Percentiles rank a stretch among this genome's conserved stretches.
phyloP scores from a whole-genome alignment of 2,113 vertebrate genomes.

The Cichladusa arquata region DNA sequence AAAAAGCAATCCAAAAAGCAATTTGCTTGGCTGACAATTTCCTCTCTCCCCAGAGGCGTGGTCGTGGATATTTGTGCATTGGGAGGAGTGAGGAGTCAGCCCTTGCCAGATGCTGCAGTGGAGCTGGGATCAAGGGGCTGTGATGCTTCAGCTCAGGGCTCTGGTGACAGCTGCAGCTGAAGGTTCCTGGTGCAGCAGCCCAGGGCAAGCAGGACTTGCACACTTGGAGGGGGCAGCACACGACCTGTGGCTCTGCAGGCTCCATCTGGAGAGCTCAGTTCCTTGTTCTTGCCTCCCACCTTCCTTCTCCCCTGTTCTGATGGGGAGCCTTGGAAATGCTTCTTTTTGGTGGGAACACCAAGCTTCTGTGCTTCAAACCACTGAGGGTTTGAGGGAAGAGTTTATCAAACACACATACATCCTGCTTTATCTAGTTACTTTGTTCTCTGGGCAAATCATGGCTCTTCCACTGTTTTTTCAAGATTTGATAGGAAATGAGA shows the following conservation, averaged over 20 bases:
- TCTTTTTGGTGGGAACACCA: not conserved
- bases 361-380: not conserved
- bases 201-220: not conserved
- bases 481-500: not conserved
- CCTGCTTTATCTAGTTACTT: not conserved
- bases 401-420: not conserved
- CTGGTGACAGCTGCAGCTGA: rapidly evolving
- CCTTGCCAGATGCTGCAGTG: not conserved
- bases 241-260: not conserved
- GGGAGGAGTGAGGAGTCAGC: not conserved
- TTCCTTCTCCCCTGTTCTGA: not conserved
- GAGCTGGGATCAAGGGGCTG: not conserved
- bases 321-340: not conserved
- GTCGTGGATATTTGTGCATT: not conserved
- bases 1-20: slow-evolving; percentile 60
- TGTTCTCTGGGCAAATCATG: not conserved
- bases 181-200: not conserved
- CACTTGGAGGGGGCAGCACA: not conserved
- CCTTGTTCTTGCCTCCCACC: not conserved
- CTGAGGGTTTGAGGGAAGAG: not conserved
- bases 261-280: rapidly evolving
- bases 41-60: not conserved
- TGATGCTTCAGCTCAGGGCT: not conserved
- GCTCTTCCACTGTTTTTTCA: not conserved
- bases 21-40: slow-evolving; percentile 42